Conservation (phyloP, 2,888 invertebrate genomes). For the Nasonia oneida region DNA sequence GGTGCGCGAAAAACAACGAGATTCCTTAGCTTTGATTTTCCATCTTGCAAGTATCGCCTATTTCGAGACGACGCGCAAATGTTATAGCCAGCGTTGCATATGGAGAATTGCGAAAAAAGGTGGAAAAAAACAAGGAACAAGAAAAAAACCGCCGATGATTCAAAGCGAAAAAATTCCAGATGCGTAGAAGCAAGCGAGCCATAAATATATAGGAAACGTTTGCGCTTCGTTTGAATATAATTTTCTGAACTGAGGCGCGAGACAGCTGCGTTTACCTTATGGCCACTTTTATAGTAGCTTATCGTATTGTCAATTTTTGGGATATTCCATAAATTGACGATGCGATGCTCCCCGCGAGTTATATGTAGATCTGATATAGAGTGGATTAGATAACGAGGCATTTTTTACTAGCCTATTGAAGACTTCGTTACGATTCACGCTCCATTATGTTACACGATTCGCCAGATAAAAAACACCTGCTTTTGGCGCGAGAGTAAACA, state of each 20-base stretch:
- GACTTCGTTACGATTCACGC: constrained; percentile 12
- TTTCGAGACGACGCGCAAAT: neutral
- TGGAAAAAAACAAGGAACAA: neutral
- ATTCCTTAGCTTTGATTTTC: neutral
- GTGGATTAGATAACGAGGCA: neutral
- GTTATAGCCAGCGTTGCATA: neutral
- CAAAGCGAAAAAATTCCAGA: neutral
- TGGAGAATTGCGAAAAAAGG: neutral
- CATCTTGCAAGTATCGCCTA: neutral
- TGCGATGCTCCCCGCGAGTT: neutral
- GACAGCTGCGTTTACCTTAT: neutral
- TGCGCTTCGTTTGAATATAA: neutral
- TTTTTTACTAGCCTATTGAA: neutral
- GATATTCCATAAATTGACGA: neutral
- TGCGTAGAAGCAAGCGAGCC: neutral
- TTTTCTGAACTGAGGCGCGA: neutral
- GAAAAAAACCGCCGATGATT: neutral
- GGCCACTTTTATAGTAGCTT: neutral
- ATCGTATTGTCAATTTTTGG: neutral
- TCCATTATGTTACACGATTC: constrained; percentile 16
- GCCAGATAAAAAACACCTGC: neutral
- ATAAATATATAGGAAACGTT: constrained; percentile 4
- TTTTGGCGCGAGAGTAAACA: neutral
- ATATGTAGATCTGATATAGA: no score
- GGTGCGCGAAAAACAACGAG: neutral